phyloP scores from a whole-genome alignment of 2,113 vertebrate species.

The Cathartes aura region DNA sequence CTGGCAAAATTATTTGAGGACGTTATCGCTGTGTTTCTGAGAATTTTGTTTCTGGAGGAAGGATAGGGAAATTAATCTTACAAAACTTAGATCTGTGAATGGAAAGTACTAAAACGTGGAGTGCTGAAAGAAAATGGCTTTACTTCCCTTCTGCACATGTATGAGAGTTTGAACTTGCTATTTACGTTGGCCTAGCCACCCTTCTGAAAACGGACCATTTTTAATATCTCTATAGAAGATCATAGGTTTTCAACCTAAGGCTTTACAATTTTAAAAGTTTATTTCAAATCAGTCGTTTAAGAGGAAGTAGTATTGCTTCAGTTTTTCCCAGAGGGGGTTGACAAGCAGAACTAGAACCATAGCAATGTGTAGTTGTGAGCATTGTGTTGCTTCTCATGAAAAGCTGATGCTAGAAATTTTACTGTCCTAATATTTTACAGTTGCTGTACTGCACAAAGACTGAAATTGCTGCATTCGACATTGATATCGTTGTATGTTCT shows the following conservation, averaged over 20 bases:
- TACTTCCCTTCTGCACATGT: neutral
- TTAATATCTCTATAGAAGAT: accelerated
- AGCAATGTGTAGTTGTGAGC: neutral
- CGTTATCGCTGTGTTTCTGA: neutral
- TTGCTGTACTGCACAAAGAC: neutral
- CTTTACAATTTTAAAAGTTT: neutral
- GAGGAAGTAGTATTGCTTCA: neutral
- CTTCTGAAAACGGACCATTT: neutral
- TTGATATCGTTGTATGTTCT: constrained; percentile 1
- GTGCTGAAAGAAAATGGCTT: neutral
- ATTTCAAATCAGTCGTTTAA: neutral
- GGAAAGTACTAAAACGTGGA: neutral
- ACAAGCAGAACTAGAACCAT: neutral
- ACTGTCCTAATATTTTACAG: neutral
- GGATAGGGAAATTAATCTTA: neutral
- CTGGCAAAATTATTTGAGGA: neutral
- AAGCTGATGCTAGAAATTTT: neutral
- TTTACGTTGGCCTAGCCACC: neutral
- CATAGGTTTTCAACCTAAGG: neutral
- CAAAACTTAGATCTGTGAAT: neutral
- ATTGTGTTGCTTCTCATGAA: neutral
- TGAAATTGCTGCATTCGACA: neutral
- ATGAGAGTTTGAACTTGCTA: neutral
- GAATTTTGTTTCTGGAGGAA: neutral
- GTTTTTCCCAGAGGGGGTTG: neutral